Percentiles rank a stretch among this genome's conserved stretches.
phyloP scores from a whole-genome alignment of 2,888 invertebrate genomes.

The Oligia latruncula region DNA sequence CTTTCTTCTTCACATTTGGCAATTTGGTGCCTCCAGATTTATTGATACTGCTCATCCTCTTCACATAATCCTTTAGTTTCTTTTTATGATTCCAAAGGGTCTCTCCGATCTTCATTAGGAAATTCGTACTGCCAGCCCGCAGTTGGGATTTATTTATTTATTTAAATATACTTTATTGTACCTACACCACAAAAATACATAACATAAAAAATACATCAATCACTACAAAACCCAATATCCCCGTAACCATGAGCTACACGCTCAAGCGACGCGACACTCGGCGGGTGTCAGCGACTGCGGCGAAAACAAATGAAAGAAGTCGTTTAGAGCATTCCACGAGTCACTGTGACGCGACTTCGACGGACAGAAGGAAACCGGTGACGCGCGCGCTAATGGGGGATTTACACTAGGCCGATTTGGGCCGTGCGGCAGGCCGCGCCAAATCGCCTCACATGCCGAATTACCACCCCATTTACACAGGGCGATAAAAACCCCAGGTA shows the following conservation, averaged over 20 bases:
- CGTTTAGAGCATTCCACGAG: background rate
- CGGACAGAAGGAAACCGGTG: background rate
- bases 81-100: background rate
- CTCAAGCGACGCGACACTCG: background rate
- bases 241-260: no score
- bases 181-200: no score
- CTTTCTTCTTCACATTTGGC: background rate
- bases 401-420: background rate
- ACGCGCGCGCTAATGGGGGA: background rate
- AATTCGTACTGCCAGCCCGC: background rate
- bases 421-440: background rate
- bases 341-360: background rate
- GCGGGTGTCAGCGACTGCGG: background rate
- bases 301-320: background rate
- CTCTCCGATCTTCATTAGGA: slow-evolving; percentile 5
- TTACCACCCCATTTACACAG: background rate
- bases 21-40: background rate
- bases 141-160: background rate
- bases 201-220: no score
- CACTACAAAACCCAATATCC: no score
- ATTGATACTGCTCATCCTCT: background rate
- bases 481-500: background rate
- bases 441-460: background rate
- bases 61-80: background rate
- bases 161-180: no score